Percentiles rank a stretch among this genome's conserved stretches.
These are phyloP conservation scores for Sinotaia quadrata DNA, from an alignment of 2,888 invertebrate species.

Conservation along the genomic window DNA sequence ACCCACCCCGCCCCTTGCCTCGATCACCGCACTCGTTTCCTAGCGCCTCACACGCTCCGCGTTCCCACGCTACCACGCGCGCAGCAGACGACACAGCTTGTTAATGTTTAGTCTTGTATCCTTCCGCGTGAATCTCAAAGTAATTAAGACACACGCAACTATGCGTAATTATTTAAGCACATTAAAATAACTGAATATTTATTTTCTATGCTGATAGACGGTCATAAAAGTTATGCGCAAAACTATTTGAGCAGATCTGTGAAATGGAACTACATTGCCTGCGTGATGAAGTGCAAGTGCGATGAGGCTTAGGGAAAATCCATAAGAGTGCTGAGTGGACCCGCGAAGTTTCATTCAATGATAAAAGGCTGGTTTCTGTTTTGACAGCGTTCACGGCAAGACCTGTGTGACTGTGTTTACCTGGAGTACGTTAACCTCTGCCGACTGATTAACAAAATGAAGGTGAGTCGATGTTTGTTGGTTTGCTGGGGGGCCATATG, in stretches of 20 bases:
- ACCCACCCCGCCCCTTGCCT: background rate
- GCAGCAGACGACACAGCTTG: conserved; percentile 22
- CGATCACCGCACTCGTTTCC: background rate
- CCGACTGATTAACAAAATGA: too few relatives aligned
- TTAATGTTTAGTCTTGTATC: too few relatives aligned
- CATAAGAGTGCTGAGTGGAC: background rate
- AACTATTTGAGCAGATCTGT: background rate
- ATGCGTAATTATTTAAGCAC: background rate
- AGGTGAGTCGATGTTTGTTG: too few relatives aligned
- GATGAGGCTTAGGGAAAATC: background rate
- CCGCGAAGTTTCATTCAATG: conserved; percentile 3
- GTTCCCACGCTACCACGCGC: conserved; percentile 24
- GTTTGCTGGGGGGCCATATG: too few relatives aligned
- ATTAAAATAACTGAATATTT: too few relatives aligned
- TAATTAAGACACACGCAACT: background rate
- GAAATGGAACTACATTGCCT: background rate
- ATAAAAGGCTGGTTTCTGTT: too few relatives aligned
- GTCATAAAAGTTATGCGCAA: too few relatives aligned
- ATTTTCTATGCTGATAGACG: too few relatives aligned
- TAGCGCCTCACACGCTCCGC: conserved; percentile 15
- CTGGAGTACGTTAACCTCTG: too few relatives aligned
- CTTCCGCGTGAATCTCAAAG: conserved; percentile 2
- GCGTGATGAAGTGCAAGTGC: background rate
- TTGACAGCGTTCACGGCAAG: too few relatives aligned
- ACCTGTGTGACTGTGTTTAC: too few relatives aligned